phyloP scores from a whole-genome alignment of 1,140 invertebrate species.

The Papilio machaon region DNA sequence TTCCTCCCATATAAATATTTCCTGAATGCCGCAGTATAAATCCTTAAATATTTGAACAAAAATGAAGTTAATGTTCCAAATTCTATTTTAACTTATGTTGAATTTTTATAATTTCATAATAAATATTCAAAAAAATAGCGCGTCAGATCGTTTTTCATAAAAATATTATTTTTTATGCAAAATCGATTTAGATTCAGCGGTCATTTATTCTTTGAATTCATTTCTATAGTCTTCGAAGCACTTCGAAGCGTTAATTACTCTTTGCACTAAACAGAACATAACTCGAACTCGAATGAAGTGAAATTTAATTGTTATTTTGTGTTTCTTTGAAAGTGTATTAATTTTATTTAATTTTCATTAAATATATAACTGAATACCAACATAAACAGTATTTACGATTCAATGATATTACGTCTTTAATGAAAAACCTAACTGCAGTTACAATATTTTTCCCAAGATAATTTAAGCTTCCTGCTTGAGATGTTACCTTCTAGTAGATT shows the following conservation, averaged over 20 bases:
- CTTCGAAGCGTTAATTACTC: not conserved
- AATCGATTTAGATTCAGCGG: not conserved
- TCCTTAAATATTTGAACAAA: no score
- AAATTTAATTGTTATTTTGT: slow-evolving; percentile 26
- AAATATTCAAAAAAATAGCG: not conserved
- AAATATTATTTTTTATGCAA: not conserved
- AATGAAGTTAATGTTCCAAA: no score
- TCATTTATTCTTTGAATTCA: not conserved
- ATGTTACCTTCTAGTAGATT: slow-evolving; percentile 60
- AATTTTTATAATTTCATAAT: no score
- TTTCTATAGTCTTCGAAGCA: not conserved
- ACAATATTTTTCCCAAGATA: slow-evolving; percentile 33
- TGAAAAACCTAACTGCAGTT: not conserved
- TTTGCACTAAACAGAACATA: not conserved
- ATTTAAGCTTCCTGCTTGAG: slow-evolving; percentile 66
- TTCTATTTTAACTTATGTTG: no score
- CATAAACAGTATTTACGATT: not conserved
- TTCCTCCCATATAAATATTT: not conserved
- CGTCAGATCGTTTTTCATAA: not conserved
- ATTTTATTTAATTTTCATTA: not conserved
- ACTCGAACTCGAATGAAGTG: not conserved
- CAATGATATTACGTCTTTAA: not conserved
- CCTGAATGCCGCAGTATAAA: no score
- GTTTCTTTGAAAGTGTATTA: not conserved
- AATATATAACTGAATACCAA: not conserved